Evolutionary conservation across 2,888 invertebrate genomes (phyloP).

Genomic region (Rhogogaster chlorosoma): DNA sequence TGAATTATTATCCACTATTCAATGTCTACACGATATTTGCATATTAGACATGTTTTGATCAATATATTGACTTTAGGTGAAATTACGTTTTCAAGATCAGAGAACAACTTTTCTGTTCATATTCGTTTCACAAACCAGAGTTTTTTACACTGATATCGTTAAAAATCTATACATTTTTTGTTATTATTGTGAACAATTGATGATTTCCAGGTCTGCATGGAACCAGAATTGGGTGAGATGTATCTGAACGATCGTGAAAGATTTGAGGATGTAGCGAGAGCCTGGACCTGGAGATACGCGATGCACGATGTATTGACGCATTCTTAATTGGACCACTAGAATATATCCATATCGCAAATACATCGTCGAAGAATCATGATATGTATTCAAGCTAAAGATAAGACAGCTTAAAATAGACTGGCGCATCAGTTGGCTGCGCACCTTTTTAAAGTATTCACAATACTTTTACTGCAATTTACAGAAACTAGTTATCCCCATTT

Average conservation of each 20-base stretch:
- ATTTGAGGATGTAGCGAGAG: conserved; percentile 90
- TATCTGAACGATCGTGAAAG: conserved; percentile 86
- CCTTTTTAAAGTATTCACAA: conserved; percentile 18
- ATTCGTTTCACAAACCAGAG: neutral
- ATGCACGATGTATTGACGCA: conserved; percentile 85
- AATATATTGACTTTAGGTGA: neutral
- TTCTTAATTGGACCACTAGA: conserved; percentile 53
- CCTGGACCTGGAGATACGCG: conserved; percentile 95
- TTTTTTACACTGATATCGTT: neutral
- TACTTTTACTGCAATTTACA: conserved; percentile 4
- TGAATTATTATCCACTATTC: neutral
- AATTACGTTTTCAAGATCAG: neutral
- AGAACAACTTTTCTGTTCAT: neutral
- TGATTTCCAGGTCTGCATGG: conserved; percentile 89
- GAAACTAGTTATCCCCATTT: neutral
- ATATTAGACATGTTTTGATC: neutral
- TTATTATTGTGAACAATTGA: conserved; percentile 8
- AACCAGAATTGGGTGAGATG: conserved; percentile 89
- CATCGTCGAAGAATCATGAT: conserved; percentile 7
- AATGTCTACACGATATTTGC: neutral
- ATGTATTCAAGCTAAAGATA: conserved; percentile 3
- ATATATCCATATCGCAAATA: conserved; percentile 2
- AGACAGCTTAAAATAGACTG: conserved; percentile 1
- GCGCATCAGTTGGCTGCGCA: neutral
- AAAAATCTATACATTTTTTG: neutral